Evolutionary conservation across 2,797 vertebrate genomes (phyloP), one percentile per base, ranked within the genome.

Genomic region (Halcyon chelicuti): DNA sequence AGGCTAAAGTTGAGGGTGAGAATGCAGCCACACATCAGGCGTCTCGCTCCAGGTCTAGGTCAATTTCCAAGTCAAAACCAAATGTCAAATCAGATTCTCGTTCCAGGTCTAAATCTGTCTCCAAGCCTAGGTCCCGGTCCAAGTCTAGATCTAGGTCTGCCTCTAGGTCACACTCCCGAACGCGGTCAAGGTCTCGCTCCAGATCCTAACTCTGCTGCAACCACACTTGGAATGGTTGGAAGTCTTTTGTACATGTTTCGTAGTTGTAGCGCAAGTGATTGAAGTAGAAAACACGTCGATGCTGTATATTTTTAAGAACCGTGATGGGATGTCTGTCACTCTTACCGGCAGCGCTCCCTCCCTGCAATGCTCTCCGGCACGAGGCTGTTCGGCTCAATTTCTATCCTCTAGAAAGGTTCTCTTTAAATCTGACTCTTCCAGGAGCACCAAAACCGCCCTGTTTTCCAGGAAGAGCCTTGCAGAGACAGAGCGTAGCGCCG

Each of bases 181-280:
- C 99, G 26, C 98, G 93, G 58, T 99, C 99, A 29, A 98, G 98
- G 49, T 99, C 99, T 18, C 98, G 96, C 68, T 99, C 99, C 33
- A 98, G 97, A 86, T 98, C 98, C 95, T 98, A 98, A 98, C 63
- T 90, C 85, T 96, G 97, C 97, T 95, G 55, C 93, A 33, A 3
- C 60, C 94, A 62, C 92, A 12, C 91, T 77, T 79, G 96, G 96
- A 96, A 95, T 76, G 78, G 92, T 74, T 60, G 86, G 97, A 93
- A 93, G 96, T 97, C 96, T 98, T 98, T 98, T 98, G 98, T 98
- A 98, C 97, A 42, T 98, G 98, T 98, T 97, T 90, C 97, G 98
- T 98, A 98, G 98, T 95, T 73, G 97, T 98, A 98, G 96, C 98
- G 62, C 98, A 98, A 97, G 98, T 98, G 97, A 97, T 97, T 97